Conservation (phyloP, 2,113 vertebrate species). For the Toxostoma redivivum region DNA sequence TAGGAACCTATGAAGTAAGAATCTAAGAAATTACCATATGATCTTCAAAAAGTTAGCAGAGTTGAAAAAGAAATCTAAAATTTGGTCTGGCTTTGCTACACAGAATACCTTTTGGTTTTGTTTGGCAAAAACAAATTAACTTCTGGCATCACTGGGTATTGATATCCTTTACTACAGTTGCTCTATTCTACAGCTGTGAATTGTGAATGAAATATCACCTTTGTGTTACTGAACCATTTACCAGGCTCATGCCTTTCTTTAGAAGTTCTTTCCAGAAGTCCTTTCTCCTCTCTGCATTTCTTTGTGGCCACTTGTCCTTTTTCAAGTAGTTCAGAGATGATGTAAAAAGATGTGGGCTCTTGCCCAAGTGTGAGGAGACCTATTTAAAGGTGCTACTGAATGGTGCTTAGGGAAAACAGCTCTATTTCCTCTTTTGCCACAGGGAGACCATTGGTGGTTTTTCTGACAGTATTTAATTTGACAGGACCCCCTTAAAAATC, state of each 20-base stretch:
- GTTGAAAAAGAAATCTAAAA: not conserved
- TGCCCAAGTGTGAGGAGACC: not conserved
- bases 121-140: not conserved
- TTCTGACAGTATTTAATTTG: not conserved
- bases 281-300: not conserved
- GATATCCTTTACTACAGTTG: not conserved
- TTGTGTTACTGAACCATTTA: not conserved
- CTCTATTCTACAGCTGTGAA: not conserved
- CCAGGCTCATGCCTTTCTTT: not conserved
- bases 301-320: not conserved
- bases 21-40: not conserved
- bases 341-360: not conserved
- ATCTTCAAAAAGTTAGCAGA: not conserved
- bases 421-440: not conserved
- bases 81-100: not conserved
- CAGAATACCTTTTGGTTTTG: not conserved
- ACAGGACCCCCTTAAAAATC: not conserved
- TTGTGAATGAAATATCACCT: not conserved
- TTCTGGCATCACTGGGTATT: not conserved
- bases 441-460: not conserved
- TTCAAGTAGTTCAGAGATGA: not conserved
- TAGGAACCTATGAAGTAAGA: not conserved
- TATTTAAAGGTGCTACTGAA: not conserved
- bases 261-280: not conserved
- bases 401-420: not conserved